Conservation (phyloP, 2,113 vertebrate genomes). For the Strigops habroptila region DNA sequence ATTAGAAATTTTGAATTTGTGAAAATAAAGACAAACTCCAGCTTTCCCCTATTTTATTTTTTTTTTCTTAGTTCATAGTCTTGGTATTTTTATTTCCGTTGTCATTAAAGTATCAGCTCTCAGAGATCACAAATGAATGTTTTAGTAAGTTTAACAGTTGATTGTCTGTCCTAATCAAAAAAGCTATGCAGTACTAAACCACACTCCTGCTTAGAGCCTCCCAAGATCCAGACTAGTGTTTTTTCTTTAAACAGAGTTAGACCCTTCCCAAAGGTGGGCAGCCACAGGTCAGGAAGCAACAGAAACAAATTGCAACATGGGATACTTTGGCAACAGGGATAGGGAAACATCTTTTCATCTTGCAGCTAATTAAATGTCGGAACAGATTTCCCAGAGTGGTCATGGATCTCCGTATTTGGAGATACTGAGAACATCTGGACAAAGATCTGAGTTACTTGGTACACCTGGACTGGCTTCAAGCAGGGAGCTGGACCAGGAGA, state of each 20-base stretch:
- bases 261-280: background rate
- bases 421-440: background rate
- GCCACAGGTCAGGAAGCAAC: background rate
- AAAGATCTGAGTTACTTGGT: background rate
- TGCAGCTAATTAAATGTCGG: background rate
- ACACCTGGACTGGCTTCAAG: background rate
- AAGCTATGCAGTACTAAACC: background rate
- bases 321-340: background rate
- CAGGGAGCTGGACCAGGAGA: background rate
- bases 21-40: background rate
- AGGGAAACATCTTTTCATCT: background rate
- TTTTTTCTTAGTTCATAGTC: background rate
- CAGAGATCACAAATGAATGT: background rate
- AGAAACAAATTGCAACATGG: background rate
- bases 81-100: background rate
- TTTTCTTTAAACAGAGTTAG: background rate
- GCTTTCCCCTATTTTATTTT: background rate
- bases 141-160: background rate
- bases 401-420: background rate
- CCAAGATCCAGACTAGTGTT: background rate
- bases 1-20: background rate
- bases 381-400: background rate
- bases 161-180: background rate
- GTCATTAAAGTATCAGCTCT: background rate
- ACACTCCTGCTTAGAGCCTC: background rate